phyloP scores from a whole-genome alignment of 2,888 invertebrate genomes.

The Lapara coniferarum region DNA sequence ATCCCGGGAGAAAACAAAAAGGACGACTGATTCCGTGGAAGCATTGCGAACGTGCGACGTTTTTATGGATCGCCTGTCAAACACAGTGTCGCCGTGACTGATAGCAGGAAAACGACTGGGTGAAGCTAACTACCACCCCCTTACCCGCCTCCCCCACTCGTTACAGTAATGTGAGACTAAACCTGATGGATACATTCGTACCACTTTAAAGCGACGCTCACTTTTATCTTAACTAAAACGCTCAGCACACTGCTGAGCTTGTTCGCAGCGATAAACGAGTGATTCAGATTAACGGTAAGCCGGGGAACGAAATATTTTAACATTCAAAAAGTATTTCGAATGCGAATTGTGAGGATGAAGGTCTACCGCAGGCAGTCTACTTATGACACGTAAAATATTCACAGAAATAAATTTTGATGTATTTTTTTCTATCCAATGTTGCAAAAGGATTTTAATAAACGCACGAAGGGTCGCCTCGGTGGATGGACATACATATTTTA shows the following conservation, averaged over 20 bases:
- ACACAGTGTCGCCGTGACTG: constrained; percentile 31
- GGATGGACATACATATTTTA: constrained; percentile 74
- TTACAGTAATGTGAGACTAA: constrained; percentile 63
- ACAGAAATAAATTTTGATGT: background rate
- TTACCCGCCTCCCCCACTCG: constrained; percentile 42
- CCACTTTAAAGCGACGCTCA: constrained; percentile 47
- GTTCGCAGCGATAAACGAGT: constrained; percentile 26
- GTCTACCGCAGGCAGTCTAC: too few species aligned
- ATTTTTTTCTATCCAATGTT: background rate
- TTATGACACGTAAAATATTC: too few species aligned
- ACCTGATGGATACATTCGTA: constrained; percentile 59
- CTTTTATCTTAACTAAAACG: constrained; percentile 53
- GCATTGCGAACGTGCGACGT: constrained; percentile 27
- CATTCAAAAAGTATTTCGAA: background rate
- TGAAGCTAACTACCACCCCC: constrained; percentile 30
- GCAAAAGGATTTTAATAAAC: background rate
- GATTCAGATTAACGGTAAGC: constrained; percentile 24
- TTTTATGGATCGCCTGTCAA: constrained; percentile 31
- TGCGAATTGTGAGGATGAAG: background rate
- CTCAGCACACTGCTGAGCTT: constrained; percentile 35
- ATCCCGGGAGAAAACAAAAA: constrained; percentile 21
- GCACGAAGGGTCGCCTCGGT: constrained; percentile 31
- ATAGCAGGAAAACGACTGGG: constrained; percentile 37
- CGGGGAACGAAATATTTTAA: constrained; percentile 11
- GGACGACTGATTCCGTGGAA: constrained; percentile 21